phyloP scores from a whole-genome alignment of 1,140 invertebrate species.

The Oreohelix idahoensis region DNA sequence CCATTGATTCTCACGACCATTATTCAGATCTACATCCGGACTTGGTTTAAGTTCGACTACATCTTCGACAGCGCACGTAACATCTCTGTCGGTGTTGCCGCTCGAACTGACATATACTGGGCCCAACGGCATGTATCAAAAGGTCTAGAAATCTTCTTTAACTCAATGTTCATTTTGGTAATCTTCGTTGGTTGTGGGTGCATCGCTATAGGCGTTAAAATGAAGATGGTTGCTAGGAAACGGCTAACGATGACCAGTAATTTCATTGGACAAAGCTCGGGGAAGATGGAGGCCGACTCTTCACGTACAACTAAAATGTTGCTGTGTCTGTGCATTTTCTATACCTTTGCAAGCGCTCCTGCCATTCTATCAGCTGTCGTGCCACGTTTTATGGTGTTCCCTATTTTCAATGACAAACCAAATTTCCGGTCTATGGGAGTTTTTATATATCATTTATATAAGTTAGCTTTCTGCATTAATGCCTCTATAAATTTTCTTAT shows the following conservation, averaged over 20 bases:
- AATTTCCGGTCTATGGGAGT: neutral
- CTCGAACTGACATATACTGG: neutral
- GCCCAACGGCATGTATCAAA: neutral
- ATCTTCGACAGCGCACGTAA: neutral
- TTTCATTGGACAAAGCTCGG: neutral
- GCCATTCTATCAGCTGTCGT: neutral
- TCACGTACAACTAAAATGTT: constrained; percentile 19
- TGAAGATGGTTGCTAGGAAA: neutral
- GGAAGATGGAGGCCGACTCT: neutral
- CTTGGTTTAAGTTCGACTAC: constrained; percentile 16
- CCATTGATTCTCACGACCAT: neutral
- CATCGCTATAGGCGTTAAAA: constrained; percentile 1
- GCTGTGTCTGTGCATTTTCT: constrained; percentile 1
- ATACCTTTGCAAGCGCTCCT: neutral
- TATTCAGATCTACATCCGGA: neutral
- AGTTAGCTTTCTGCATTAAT: neutral
- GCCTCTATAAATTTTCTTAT: constrained; percentile 10
- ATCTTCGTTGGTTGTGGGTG: constrained; percentile 3
- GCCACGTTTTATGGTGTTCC: neutral
- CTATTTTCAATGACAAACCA: neutral
- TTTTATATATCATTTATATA: neutral
- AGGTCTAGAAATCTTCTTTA: neutral
- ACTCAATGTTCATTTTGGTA: neutral
- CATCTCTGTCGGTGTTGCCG: neutral
- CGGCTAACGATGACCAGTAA: constrained; percentile 5